Percentiles rank a stretch among this genome's conserved stretches.
Conservation (phyloP, 2,797 vertebrate genomes). For the Poecilia wingei region DNA sequence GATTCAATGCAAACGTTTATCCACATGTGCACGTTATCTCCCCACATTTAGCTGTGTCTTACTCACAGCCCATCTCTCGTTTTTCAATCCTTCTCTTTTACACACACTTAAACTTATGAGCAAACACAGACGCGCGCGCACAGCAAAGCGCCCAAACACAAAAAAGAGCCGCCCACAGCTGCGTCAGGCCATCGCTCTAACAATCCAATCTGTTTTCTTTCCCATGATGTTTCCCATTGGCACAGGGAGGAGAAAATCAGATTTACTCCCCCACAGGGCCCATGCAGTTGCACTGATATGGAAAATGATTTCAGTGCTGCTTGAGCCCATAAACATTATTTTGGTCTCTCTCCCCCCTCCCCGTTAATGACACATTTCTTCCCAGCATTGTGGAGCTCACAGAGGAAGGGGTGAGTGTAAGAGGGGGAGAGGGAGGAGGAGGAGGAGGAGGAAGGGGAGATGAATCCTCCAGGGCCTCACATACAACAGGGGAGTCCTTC, state of each 20-base stretch:
- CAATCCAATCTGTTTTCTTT: conserved; percentile 84
- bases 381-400: conserved; percentile 79
- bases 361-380: conserved; percentile 82
- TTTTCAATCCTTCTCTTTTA: conserved; percentile 35
- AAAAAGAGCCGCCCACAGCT: conserved; percentile 80
- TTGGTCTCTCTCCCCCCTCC: conserved; percentile 72
- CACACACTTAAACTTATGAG: conserved; percentile 31
- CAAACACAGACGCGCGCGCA: conserved; percentile 18
- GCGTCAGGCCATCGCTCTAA: conserved; percentile 78
- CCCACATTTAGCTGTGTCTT: conserved; percentile 37
- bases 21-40: conserved; percentile 40
- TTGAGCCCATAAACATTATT: conserved; percentile 84
- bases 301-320: conserved; percentile 83
- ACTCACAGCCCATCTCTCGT: conserved; percentile 23
- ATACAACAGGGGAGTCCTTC: conserved; percentile 73
- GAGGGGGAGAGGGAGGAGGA: conserved; percentile 27
- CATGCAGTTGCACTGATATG: conserved; percentile 83
- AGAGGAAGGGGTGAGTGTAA: conserved; percentile 69
- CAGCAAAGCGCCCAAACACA: conserved; percentile 58
- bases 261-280: conserved; percentile 83
- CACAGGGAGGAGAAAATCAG: conserved; percentile 79
- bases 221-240: conserved; percentile 85
- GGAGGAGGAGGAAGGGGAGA: conserved; percentile 61
- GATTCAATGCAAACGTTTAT: conserved; percentile 61
- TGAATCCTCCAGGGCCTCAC: conserved; percentile 63